Base-by-base conservation (phyloP, 2,797 vertebrate genomes). In the Cossypha niveicapilla region DNA sequence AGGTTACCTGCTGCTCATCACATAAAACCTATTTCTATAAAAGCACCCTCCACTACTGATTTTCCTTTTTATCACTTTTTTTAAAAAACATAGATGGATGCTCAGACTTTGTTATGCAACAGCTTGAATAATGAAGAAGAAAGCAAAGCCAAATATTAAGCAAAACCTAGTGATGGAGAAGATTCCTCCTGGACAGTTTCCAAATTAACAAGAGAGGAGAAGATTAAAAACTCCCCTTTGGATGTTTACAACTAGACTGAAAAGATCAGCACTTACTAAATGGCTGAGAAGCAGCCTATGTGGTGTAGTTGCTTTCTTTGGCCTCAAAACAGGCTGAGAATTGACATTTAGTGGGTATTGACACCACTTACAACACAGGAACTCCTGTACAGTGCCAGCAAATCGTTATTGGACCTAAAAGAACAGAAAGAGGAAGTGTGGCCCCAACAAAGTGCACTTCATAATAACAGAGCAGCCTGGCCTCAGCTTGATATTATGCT, bases 401-500 rank as follows among this genome's bases (percentile, higher is more conserved):
- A 11, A 22, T 13, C 3, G 8, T 4, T 11, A 53, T 27, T 23
- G 7, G 15, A 28, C 10, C 9, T 25, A 44, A 27, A 75, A 65
- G 8, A 18, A 15, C 37, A 62, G 19, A 8, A 13, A 7, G 30
- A 45, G 35, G 37, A 50, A 42, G 42, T 1, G 3, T 1, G 13
- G 63, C n/a, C 27, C 23, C 7, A 19, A 10, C 0, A 7, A n/a
- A 1, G 3, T 1, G 10, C 10, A 3, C 15, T 28, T 9, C 9
- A 1, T 3, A 37, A 1, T 3, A 54, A 8, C 22, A 18, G 23
- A 27, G 54, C 57, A 32, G 61, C 44, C 17, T 22, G 8, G 57
- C 22, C 18, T 25, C 1, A 0, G 18, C 56, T 30, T 7, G 3
- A 4, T 13, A 25, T 4, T 3, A 15, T 2, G 3, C 15, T 44